Evolutionary conservation across 2,888 invertebrate species (phyloP).

Genomic region (Drosophila trichaetosa): DNA sequence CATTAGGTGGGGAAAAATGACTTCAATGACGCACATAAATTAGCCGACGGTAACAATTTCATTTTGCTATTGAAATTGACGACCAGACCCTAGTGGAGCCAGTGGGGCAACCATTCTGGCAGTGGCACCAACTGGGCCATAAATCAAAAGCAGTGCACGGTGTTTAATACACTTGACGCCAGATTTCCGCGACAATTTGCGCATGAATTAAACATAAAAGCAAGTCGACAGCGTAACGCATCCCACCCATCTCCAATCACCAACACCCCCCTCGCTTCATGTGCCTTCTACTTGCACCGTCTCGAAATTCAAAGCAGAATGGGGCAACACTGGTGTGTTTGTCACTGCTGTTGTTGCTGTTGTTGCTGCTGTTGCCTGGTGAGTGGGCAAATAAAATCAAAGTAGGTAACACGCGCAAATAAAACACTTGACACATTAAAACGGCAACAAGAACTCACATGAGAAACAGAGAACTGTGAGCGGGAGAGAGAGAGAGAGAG

Average conservation of each 20-base stretch:
- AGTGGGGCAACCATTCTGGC: constrained; percentile 25
- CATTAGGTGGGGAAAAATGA: constrained; percentile 50
- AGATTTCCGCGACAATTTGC: constrained; percentile 79
- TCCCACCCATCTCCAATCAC: constrained; percentile 14
- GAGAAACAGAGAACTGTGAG: constrained; percentile 19
- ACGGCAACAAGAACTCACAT: constrained; percentile 66
- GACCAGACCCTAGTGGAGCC: constrained; percentile 37
- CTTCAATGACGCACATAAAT: constrained; percentile 64
- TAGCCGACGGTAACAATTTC: constrained; percentile 68
- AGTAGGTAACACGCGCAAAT: constrained; percentile 80
- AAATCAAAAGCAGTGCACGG: constrained; percentile 75
- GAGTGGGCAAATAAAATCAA: constrained; percentile 76
- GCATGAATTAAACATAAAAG: constrained; percentile 80
- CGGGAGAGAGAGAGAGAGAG: not conserved
- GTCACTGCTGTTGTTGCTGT: not conserved
- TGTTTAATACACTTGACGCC: constrained; percentile 79
- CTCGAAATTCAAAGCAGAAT: constrained; percentile 22
- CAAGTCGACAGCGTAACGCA: constrained; percentile 58
- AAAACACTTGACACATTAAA: constrained; percentile 80
- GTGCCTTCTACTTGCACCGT: not conserved
- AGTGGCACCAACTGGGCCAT: constrained; percentile 70
- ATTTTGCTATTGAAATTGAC: constrained; percentile 71
- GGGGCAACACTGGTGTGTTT: constrained; percentile 14
- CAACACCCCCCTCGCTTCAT: not conserved
- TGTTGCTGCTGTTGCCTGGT: constrained; percentile 25